Evolutionary conservation across 2,797 vertebrate genomes (phyloP), one percentile per base, ranked within the genome.

Genomic region (Eulemur albifrons): DNA sequence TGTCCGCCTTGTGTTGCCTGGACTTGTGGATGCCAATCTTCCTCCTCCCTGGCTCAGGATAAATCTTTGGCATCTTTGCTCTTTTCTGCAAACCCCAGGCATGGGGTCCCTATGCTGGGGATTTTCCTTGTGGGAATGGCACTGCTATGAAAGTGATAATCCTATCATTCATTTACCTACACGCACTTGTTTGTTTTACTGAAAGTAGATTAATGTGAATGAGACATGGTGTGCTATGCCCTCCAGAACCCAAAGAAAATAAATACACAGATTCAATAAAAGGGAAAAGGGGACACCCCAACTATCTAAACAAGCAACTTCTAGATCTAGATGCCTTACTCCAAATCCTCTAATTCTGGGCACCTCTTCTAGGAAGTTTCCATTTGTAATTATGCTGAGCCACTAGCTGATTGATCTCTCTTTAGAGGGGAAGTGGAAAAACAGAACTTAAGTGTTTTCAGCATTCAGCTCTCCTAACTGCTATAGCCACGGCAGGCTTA

Each of bases 391-490:
- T 95, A 89, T 35, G 97, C 93, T 93, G 96, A 98, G 83, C 93
- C 77, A 93, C 57, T 25, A 45, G 80, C 91, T 72, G 93, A 97
- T 75, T 97, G 96, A 97, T 67, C 90, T 93, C 87, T 93, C 2
- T 40, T 52, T 61, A 80, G 93, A 97, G 97, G 81, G 90, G 96
- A 95, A 84, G 94, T 43, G 69, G 95, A 85, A 83, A 94, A 65
- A 57, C 93, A 96, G 88, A 97, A 95, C 97, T 97, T 76, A 96
- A 97, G 95, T 95, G 90, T 96, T 98, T 97, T 97, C 96, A 94
- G 90, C 70, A 67, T 85, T 86, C 93, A 94, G 90, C 73, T 93
- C 93, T 97, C 76, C 92, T 96, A 65, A 93, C 65, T 90, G 90
- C 86, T 93, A 45, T n/a, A 97, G 84, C 90, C 93, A 48, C 43